Percentiles rank a stretch among this genome's conserved stretches.
These are phyloP conservation scores for Dasyprocta punctata DNA, from an alignment of 2,113 vertebrate genomes.

Conservation along the genomic window DNA sequence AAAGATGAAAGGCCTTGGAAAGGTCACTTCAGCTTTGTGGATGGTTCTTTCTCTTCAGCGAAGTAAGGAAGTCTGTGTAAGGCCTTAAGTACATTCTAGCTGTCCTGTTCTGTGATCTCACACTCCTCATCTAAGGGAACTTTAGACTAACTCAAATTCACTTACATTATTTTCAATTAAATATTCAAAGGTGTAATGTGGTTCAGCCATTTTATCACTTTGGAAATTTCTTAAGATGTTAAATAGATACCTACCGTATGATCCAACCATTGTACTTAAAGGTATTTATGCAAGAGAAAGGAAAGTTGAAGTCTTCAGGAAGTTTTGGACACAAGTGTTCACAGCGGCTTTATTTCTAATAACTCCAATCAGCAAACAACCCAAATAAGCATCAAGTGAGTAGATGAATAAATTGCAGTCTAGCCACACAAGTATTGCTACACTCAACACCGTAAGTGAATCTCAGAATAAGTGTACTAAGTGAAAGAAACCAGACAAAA, in stretches of 20 bases:
- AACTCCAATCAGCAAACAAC: neutral
- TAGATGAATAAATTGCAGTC: neutral
- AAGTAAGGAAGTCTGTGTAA: neutral
- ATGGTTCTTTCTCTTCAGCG: neutral
- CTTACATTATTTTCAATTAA: constrained; percentile 45
- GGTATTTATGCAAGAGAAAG: constrained; percentile 26
- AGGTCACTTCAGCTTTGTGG: neutral
- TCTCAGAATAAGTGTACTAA: neutral
- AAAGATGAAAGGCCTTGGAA: neutral
- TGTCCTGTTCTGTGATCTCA: neutral
- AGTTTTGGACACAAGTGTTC: neutral
- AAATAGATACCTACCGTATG: neutral
- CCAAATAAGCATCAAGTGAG: constrained; percentile 14
- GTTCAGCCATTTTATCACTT: neutral
- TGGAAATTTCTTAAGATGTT: constrained; percentile 49
- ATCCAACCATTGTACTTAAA: neutral
- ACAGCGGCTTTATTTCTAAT: neutral
- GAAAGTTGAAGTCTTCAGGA: neutral
- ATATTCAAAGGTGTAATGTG: constrained; percentile 10
- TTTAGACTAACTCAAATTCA: neutral
- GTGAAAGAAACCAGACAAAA: constrained; percentile 23
- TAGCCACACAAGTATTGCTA: neutral
- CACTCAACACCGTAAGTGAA: neutral
- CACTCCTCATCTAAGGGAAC: neutral
- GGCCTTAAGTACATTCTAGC: neutral